Evolutionary conservation across 2,797 vertebrate species (phyloP).

Genomic region (Acanthiza pusilla): DNA sequence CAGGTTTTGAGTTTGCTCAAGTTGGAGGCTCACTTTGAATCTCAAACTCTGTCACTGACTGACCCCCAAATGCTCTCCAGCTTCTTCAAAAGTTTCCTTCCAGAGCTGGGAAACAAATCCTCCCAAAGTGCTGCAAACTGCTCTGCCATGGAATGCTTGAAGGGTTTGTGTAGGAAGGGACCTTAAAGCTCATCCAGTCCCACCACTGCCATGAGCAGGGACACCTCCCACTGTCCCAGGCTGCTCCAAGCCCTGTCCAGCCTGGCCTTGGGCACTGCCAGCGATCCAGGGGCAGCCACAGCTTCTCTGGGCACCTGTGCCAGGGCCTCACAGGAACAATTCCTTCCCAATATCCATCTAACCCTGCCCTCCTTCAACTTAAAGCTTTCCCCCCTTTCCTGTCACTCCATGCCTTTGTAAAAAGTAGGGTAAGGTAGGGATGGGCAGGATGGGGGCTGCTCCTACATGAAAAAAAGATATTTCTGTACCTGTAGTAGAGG

Average conservation of each 20-base stretch:
- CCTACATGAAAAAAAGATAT: background rate
- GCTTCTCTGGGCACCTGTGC: background rate
- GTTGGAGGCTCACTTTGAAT: background rate
- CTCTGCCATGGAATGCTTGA: background rate
- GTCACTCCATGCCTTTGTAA: background rate
- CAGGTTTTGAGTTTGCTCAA: background rate
- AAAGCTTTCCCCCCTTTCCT: background rate
- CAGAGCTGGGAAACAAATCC: background rate
- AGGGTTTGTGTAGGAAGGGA: background rate
- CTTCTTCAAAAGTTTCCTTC: background rate
- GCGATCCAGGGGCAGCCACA: background rate
- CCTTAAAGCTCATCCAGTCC: accelerated
- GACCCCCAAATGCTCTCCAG: background rate
- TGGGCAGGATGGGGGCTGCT: background rate
- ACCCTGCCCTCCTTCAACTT: background rate
- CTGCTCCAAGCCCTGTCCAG: accelerated
- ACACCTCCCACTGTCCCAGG: background rate
- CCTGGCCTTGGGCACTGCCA: background rate
- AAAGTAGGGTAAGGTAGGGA: background rate
- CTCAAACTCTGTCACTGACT: background rate
- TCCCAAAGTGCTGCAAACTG: background rate
- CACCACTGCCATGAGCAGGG: background rate
- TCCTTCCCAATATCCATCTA: accelerated
- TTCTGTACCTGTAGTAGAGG: background rate
- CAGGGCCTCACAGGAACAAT: background rate